Base-by-base conservation (phyloP, 2,888 invertebrate genomes). In the Calameuta pallipes region DNA sequence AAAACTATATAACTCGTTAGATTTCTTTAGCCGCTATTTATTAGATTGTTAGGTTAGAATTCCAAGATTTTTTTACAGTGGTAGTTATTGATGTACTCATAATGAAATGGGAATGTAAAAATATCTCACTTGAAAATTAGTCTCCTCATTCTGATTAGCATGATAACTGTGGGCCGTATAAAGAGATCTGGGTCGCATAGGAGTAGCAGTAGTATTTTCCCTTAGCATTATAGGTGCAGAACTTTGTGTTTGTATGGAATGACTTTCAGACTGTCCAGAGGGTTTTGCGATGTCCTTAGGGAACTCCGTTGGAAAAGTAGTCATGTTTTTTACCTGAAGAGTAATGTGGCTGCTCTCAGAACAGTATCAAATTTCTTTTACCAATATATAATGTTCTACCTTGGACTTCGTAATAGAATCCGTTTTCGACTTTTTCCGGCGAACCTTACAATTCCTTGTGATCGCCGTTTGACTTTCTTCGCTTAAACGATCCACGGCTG, bases 111-210 rank as follows among this genome's bases (percentile, higher is more conserved):
- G 9, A 77, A 76, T 76, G 74, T 78, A 76, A 41, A n/a, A 76
- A 73, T 78, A 78, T 84, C 77, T 71, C 34, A 91, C 89, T 84
- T 87, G 87, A 78, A 87, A 89, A 83, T 86, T 88, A 75, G 82
- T 81, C 69, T 88, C 89, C 30, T 90, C 89, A 34, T 87, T 80
- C 74, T 89, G 87, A 41, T 15, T 41, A 35, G 87, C 87, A 77
- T 90, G 89, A 89, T 94, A 94, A 74, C 94, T 94, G 89, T 94
- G 95, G 78, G 95, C 94, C 74, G 95, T 94, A 87, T 95, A 95
- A 78, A 95, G 94, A 91, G 95, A 95, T 84, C 95, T 93, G 13
- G 94, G 95, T 82, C 95, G 93, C 84, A 94, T 93, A 68, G 93
- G 86, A 80, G 90, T 84, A 15, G 84, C 83, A 3, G 86, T 81